Percentiles rank a stretch among this genome's conserved stretches.
phyloP scores from a whole-genome alignment of 2,113 vertebrate genomes.

The Plestiodon gilberti region DNA sequence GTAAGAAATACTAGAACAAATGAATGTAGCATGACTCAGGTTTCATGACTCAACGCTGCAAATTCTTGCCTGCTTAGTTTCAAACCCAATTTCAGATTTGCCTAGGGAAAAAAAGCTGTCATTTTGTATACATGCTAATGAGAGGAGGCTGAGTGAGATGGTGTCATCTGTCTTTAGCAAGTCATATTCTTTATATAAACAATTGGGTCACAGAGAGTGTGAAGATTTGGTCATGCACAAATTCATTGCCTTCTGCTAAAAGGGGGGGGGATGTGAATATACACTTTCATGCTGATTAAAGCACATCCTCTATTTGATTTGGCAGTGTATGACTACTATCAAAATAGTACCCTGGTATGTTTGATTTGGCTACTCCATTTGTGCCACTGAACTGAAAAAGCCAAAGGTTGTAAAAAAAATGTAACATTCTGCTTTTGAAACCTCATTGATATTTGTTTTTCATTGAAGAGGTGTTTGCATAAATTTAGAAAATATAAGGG shows the following conservation, averaged over 20 bases:
- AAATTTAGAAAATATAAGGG: neutral
- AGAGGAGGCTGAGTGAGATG: neutral
- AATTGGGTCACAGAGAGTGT: neutral
- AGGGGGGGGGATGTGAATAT: neutral
- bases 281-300: neutral
- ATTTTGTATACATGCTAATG: neutral
- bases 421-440: neutral
- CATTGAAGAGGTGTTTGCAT: neutral
- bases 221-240: neutral
- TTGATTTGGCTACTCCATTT: neutral
- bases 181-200: slow-evolving; percentile 1
- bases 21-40: neutral
- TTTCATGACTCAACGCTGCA: neutral
- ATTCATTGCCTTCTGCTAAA: neutral
- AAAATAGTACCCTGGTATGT: neutral
- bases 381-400: neutral
- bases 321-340: neutral
- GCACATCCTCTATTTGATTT: neutral
- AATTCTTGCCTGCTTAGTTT: slow-evolving; percentile 14
- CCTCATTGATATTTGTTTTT: neutral
- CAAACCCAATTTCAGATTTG: slow-evolving; percentile 27
- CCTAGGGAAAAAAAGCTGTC: slow-evolving; percentile 9
- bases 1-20: slow-evolving; percentile 15
- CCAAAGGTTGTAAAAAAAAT: neutral
- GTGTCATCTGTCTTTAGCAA: neutral